Evolutionary conservation across 2,113 vertebrate species (phyloP), one percentile per base, ranked within the genome.

Genomic region (Ailuropoda melanoleuca): DNA sequence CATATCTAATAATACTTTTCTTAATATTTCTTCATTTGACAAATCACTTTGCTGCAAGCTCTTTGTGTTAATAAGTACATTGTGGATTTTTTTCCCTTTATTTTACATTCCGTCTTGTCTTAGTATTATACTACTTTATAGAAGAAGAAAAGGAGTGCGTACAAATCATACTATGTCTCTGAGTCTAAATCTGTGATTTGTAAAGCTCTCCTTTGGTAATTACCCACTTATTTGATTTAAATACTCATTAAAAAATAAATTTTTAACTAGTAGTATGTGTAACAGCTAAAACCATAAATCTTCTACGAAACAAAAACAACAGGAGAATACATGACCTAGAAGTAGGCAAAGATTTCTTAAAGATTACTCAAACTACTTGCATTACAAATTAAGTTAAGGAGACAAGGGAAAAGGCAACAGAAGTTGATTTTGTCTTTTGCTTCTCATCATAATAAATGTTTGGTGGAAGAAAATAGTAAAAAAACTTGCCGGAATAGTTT

Each of bases 1-100:
- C 60, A 75, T 93, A 48, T 96, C 43, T 90, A 89, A 95, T 84
- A 93, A 85, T 72, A 78, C 17, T 62, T 96, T 86, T 56, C 39
- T 88, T 93, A 93, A 68, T 97, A 70, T 83, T 97, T 95, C 48
- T 64, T 95, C 39, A 90, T 34, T 93, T 96, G 78, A 96, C 46
- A 96, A 31, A 93, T 95, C 15, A 88, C 55, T 39, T 87, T 90
- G 39, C 58, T 95, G 18, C n/a, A 87, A 93, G 80, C 10, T 86
- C 48, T 97, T 90, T 94, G 53, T 62, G 26, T 46, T 94, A 50
- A 34, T 94, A 96, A 80, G 39, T 90, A 75, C 2, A 87, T 5
- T 84, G 29, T 64, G 19, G 6, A 72, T 60, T 75, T 88, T 19
- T 93, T 29, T 56, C 58, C 31, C 4, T 72, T 75, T 24, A 77